Base-by-base conservation (phyloP, 2,797 vertebrate species). In the Leptoclinus maculatus region DNA sequence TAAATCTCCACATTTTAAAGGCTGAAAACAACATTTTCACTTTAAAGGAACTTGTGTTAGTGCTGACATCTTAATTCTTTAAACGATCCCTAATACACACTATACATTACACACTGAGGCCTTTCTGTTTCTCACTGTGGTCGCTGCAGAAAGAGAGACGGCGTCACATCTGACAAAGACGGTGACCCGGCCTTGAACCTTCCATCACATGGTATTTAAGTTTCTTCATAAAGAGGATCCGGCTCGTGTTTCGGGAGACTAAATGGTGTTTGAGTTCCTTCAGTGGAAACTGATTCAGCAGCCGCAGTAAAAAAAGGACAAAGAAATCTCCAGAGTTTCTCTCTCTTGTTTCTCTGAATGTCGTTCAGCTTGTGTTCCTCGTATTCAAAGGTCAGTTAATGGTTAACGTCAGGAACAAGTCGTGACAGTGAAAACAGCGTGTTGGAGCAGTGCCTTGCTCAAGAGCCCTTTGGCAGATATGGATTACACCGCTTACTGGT, bases 361-460 rank as follows among this genome's bases (percentile, higher is more conserved):
- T 2, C 13, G 21, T 64, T 65, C 78, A 19, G 41, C 41, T 65
- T 69, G 60, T 59, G 68, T 49, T 66, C 14, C 17, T 74, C 66
- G 3, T 27, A 19, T 29, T 29, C 56, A 47, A 11, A 34, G 34
- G 57, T 80, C 27, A 71, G 32, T n/a, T 71, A 69, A 79, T 51
- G 25, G 32, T 71, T 80, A 17, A 77, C 49, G 47, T 23, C 2
- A 13, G 36, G 21, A 1, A 14, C 29, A 5, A 16, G 1, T 6
- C 3, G 17, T 12, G 49, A 14, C 19, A 8, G 29, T 13, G 39
- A 25, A 14, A 53, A 53, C 23, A 9, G 23, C 53, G 6, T 8
- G 29, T 58, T 21, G 17, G 17, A 34, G 17, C 56, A 34, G 29
- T 21, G 17, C 17, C 56, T 57, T 53, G 51, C 51, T 53, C 51